These are phyloP conservation scores for Megalops atlanticus DNA, from an alignment of 2,113 vertebrate genomes.

Conservation along the genomic window DNA sequence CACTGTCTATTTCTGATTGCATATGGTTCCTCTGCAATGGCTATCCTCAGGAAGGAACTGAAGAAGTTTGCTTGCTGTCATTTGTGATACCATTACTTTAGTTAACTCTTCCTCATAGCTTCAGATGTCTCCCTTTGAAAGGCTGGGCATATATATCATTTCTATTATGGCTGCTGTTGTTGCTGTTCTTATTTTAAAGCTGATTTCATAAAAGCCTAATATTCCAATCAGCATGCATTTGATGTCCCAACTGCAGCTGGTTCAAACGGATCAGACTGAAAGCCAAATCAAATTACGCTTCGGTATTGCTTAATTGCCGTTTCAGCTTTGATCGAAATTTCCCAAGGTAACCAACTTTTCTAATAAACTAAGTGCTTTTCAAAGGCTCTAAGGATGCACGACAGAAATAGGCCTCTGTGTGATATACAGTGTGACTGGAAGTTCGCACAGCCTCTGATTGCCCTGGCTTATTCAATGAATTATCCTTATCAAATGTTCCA, in stretches of 20 bases:
- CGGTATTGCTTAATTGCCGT: constrained; percentile 48
- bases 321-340: constrained; percentile 55
- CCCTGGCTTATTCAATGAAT: background rate
- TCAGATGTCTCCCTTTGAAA: background rate
- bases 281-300: constrained; percentile 53
- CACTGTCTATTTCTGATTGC: background rate
- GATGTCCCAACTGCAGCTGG: constrained; percentile 31
- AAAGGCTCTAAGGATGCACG: constrained; percentile 15
- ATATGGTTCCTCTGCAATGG: background rate
- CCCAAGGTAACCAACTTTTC: constrained; percentile 51
- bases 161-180: constrained; percentile 75
- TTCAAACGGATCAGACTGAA: constrained; percentile 39
- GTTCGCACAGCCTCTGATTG: background rate
- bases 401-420: constrained; percentile 21
- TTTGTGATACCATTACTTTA: background rate
- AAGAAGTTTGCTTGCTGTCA: background rate
- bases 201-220: constrained; percentile 38
- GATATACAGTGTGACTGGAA: constrained; percentile 25
- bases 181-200: constrained; percentile 66
- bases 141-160: constrained; percentile 44
- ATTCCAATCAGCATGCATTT: constrained; percentile 44
- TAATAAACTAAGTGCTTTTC: constrained; percentile 48
- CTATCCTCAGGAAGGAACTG: background rate
- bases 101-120: background rate
- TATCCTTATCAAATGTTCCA: background rate